These are phyloP conservation scores for Oreochromis niloticus DNA, from an alignment of 2,113 vertebrate species.

Conservation along the genomic window DNA sequence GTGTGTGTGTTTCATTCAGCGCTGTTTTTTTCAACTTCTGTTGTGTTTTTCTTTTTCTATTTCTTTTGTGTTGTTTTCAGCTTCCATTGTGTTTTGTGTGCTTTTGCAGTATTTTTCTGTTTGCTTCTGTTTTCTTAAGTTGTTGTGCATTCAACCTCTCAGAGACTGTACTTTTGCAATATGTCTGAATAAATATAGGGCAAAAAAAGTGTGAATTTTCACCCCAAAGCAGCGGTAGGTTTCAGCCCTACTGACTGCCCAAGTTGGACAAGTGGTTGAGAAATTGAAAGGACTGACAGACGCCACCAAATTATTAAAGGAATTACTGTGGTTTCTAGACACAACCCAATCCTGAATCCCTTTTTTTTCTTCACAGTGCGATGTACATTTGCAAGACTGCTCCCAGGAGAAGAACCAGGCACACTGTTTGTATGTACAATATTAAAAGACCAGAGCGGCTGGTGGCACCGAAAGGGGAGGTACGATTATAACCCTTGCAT, in stretches of 20 bases:
- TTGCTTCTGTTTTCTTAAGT: not conserved
- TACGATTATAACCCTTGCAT: conserved; percentile 1
- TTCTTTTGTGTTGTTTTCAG: not conserved
- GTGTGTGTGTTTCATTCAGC: not conserved
- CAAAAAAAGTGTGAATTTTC: not conserved
- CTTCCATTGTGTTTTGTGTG: not conserved
- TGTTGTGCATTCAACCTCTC: not conserved
- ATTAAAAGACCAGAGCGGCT: conserved; percentile 1
- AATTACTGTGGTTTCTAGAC: not conserved
- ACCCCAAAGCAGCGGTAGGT: too few species aligned
- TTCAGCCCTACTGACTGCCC: not conserved
- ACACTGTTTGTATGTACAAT: not conserved
- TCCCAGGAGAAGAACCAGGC: not conserved
- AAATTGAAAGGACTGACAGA: not conserved
- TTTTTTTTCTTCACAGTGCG: not conserved
- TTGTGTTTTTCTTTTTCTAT: not conserved
- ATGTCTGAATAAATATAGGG: not conserved
- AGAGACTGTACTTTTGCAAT: not conserved
- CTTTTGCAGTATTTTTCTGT: not conserved
- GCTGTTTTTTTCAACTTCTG: not conserved
- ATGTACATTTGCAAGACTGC: not conserved
- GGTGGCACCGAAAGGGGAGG: not conserved
- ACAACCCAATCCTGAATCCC: not conserved
- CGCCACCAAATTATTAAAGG: conserved; percentile 41
- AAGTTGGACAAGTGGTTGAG: not conserved